Base-by-base conservation (phyloP, 1,140 invertebrate genomes). In the Pseudomyrmex flavicornis region DNA sequence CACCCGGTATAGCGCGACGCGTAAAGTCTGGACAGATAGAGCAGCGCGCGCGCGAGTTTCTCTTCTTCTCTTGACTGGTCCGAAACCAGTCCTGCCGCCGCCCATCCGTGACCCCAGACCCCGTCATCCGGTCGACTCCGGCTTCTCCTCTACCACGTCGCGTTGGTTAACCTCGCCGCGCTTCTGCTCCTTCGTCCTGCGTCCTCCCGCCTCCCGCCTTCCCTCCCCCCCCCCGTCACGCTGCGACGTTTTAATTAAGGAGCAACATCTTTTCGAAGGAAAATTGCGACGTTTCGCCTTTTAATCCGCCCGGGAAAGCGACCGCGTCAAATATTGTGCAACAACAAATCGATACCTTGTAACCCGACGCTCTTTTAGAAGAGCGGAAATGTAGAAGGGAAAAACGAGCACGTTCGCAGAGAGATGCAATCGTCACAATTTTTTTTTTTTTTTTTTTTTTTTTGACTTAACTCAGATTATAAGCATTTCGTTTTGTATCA, bases 71-170 rank as follows among this genome's bases (percentile, higher is more conserved):
- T 90, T 85, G 90, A 90, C 89, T 89, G 91, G 90, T 91, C 91
- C 91, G 89, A 93, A 93, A 93, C 93, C 93, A 93, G 93, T 93
- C 92, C 92, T 93, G 91, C 89, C 91, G 89, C 92, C 90, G 90
- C 91, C 91, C 92, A 93, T 92, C 92, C 92, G 90, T 93, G 93
- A 93, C 92, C 93, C 91, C 91, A 88, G 92, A 93, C 91, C 92
- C 89, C 93, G 90, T 90, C 84, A 88, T 90, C 88, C 85, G 86
- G 83, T 89, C 84, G 83, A 59, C 77, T 86, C 77, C 52, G 70
- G 66, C 73, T 85, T 83, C 85, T 70, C 44, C 70, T 70, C 72
- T 84, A 69, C 54, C 20, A 8, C 10, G 70, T 77, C 52, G 35
- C 56, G 20, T 70, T 54, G 68, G 50, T 75, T 82, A 82, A 85